A percentile compares a stretch with the other conserved stretches of the same genome.
These are phyloP conservation scores for Lophius piscatorius DNA, from an alignment of 2,113 vertebrate species.

Conservation along the genomic window DNA sequence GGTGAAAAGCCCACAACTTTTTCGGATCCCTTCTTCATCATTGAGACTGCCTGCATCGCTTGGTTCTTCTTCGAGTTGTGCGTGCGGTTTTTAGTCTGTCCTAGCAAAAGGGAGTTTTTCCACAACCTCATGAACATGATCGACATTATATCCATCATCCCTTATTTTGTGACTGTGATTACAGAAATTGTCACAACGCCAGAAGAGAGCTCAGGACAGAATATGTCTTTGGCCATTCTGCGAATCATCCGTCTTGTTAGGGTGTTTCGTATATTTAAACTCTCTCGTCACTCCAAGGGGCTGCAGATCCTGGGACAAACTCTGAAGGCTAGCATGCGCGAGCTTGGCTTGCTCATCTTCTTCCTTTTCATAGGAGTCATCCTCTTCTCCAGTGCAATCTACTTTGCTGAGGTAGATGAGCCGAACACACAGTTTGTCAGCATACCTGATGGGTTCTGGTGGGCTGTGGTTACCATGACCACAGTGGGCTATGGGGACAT, in stretches of 20 bases:
- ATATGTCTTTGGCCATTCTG: conserved; percentile 95
- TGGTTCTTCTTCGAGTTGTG: conserved; percentile 96
- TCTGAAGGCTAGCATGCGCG: conserved; percentile 91
- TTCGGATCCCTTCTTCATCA: conserved; percentile 93
- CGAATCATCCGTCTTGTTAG: conserved; percentile 93
- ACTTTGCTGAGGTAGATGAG: conserved; percentile 95
- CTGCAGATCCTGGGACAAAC: conserved; percentile 93
- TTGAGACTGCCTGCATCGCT: conserved; percentile 92
- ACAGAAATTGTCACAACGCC: conserved; percentile 88
- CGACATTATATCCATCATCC: conserved; percentile 94
- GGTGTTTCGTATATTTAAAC: conserved; percentile 98
- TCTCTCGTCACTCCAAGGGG: conserved; percentile 93
- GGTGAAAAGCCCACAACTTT: conserved; percentile 77
- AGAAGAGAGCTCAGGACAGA: conserved; percentile 87
- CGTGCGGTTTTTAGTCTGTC: conserved; percentile 89
- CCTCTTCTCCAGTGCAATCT: conserved; percentile 96
- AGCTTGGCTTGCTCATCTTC: conserved; percentile 93
- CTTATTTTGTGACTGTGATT: conserved; percentile 92
- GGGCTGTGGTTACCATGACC: conserved; percentile 99
- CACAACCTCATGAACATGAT: conserved; percentile 97
- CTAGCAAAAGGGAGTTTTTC: conserved; percentile 94
- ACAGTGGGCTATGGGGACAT: conserved; percentile 98
- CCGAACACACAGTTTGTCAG: conserved; percentile 94
- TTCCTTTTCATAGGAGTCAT: conserved; percentile 98
- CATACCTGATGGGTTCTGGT: conserved; percentile 98